Conservation (phyloP, 2,797 vertebrate species). For the Prunella strophiata region DNA sequence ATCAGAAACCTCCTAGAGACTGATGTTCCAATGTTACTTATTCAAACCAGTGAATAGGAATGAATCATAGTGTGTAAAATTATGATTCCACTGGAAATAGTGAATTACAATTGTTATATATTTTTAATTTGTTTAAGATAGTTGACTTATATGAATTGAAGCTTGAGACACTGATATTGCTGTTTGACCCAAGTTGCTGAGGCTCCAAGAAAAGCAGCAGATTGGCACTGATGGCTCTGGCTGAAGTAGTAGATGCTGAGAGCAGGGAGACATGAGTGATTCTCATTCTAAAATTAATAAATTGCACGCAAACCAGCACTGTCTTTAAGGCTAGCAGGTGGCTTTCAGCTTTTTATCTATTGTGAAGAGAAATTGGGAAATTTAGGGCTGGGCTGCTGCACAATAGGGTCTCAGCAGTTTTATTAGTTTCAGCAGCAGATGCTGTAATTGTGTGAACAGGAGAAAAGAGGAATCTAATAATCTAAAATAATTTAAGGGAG, state of each 20-base stretch:
- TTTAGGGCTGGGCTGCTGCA: not conserved
- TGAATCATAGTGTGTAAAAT: not conserved
- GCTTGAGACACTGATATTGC: not conserved
- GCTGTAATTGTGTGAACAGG: not conserved
- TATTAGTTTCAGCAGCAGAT: not conserved
- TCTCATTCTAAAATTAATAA: not conserved
- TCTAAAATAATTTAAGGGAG: not conserved
- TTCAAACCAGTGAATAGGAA: not conserved
- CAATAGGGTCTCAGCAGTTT: not conserved
- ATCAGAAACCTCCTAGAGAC: not conserved
- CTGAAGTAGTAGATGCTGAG: not conserved
- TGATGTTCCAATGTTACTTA: not conserved
- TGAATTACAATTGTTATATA: not conserved
- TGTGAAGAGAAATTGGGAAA: not conserved
- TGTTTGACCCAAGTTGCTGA: not conserved
- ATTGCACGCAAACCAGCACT: not conserved
- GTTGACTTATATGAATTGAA: not conserved
- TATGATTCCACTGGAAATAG: not conserved
- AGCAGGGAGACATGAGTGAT: rapidly evolving
- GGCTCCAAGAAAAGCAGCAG: not conserved
- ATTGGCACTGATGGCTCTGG: not conserved
- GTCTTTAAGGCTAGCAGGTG: not conserved
- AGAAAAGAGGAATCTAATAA: not conserved
- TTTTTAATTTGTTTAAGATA: not conserved
- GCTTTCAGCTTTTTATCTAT: not conserved